A percentile compares a stretch with the other conserved stretches of the same genome.
Evolutionary conservation across 2,113 vertebrate genomes (phyloP).

Genomic region (Engystomops pustulosus): DNA sequence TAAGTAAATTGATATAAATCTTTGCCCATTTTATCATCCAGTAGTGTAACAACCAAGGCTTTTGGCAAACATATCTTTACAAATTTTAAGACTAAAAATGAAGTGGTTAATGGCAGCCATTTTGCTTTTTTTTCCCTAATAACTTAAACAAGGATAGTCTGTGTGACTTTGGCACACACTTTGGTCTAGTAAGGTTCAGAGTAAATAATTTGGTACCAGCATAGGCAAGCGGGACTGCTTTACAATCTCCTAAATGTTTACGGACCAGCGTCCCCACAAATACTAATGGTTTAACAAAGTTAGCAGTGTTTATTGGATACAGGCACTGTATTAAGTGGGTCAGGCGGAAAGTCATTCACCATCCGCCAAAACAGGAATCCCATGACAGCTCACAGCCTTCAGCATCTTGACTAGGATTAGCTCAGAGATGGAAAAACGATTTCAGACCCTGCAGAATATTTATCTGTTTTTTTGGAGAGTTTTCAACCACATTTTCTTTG

Average conservation of each 20-base stretch:
- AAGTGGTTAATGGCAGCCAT: too few species aligned
- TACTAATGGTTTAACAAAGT: constrained; percentile 21
- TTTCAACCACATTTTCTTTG: constrained; percentile 19
- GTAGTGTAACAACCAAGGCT: too few species aligned
- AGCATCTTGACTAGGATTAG: constrained; percentile 53
- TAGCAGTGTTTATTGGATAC: constrained; percentile 37
- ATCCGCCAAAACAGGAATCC: constrained; percentile 53
- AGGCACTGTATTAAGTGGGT: constrained; percentile 29
- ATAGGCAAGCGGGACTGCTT: background rate
- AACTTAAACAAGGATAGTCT: background rate
- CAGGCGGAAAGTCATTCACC: constrained; percentile 55
- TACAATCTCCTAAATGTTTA: constrained; percentile 8
- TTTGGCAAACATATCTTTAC: too few species aligned
- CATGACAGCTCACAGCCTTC: constrained; percentile 36
- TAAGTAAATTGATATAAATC: too few species aligned
- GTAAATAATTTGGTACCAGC: background rate
- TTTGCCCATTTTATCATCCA: too few species aligned
- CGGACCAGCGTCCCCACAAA: background rate
- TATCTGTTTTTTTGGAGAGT: background rate
- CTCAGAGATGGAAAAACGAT: constrained; percentile 44
- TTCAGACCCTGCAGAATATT: constrained; percentile 25
- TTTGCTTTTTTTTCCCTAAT: too few species aligned
- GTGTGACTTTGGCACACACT: background rate
- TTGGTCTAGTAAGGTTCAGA: background rate
- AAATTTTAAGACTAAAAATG: too few species aligned